Conservation (phyloP, 2,113 vertebrate species). For the Electrona antarctica region DNA sequence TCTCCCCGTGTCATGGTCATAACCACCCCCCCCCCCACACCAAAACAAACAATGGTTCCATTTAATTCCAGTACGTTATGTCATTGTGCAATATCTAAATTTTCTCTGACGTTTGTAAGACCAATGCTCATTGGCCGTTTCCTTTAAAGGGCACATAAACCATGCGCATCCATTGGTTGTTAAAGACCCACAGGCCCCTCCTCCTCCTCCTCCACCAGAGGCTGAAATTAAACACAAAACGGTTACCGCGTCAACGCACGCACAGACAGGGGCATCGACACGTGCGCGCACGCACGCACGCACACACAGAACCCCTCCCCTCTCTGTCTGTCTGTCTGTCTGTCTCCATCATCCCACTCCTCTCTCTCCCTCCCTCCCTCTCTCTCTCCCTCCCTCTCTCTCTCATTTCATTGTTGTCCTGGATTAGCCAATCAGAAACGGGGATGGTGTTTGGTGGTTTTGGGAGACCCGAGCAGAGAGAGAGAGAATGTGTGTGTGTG, state of each 20-base stretch:
- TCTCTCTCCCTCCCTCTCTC: too few species aligned
- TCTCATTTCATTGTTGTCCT: conserved; percentile 60
- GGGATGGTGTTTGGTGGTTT: not conserved
- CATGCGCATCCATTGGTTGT: too few species aligned
- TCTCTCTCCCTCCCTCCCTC: too few species aligned
- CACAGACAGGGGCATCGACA: not conserved
- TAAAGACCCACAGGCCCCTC: not conserved
- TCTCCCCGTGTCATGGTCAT: too few species aligned
- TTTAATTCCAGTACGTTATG: not conserved
- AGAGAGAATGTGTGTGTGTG: not conserved
- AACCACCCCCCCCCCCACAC: conserved; percentile 2
- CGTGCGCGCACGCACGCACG: not conserved
- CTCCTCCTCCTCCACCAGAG: not conserved
- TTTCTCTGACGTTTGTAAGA: not conserved
- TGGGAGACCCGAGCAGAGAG: conserved; percentile 14
- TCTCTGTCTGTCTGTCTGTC: not conserved
- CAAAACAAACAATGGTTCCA: not conserved
- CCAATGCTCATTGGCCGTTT: too few species aligned
- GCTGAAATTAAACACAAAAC: not conserved
- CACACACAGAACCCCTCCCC: conserved; percentile 14
- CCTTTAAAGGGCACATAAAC: too few species aligned
- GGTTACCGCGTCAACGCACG: not conserved
- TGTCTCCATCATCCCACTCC: not conserved
- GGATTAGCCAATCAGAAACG: conserved; percentile 44
- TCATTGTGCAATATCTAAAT: not conserved